A percentile compares a stretch with the other conserved stretches of the same genome.
phyloP scores from a whole-genome alignment of 1,140 invertebrate species.

The Ladona fulva region DNA sequence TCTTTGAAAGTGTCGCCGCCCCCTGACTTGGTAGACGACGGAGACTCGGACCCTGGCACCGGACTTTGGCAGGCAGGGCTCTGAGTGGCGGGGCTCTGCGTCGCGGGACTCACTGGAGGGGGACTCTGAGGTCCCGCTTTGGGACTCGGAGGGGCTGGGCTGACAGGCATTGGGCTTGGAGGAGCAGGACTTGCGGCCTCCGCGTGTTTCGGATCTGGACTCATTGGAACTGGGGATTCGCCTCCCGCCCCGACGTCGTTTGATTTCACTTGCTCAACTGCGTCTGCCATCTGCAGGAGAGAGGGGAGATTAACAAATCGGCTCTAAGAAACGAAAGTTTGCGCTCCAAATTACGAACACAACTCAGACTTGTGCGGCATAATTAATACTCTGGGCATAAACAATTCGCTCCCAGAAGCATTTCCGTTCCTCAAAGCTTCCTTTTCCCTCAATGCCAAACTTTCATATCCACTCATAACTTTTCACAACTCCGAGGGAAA shows the following conservation, averaged over 20 bases:
- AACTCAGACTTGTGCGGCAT: too few relatives aligned
- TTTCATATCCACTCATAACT: too few relatives aligned
- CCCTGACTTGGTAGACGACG: background rate
- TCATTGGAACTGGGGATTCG: too few relatives aligned
- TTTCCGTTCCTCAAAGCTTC: too few relatives aligned
- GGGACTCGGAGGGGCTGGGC: background rate
- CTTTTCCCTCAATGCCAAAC: too few relatives aligned
- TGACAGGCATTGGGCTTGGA: background rate
- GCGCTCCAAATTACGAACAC: too few relatives aligned
- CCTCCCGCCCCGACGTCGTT: too few relatives aligned
- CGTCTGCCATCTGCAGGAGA: background rate
- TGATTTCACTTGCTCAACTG: background rate
- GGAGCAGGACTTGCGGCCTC: background rate
- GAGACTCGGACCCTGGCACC: background rate
- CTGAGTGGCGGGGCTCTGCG: background rate
- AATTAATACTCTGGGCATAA: too few relatives aligned
- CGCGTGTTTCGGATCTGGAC: background rate
- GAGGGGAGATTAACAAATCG: background rate
- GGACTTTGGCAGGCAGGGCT: background rate
- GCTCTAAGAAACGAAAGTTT: too few relatives aligned
- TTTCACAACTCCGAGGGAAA: too few relatives aligned
- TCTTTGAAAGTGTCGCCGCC: background rate
- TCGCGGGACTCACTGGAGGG: background rate
- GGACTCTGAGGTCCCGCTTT: background rate
- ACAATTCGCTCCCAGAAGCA: too few relatives aligned